Base-by-base conservation (phyloP, 2,888 invertebrate genomes). In the Epinotia demarniana region DNA sequence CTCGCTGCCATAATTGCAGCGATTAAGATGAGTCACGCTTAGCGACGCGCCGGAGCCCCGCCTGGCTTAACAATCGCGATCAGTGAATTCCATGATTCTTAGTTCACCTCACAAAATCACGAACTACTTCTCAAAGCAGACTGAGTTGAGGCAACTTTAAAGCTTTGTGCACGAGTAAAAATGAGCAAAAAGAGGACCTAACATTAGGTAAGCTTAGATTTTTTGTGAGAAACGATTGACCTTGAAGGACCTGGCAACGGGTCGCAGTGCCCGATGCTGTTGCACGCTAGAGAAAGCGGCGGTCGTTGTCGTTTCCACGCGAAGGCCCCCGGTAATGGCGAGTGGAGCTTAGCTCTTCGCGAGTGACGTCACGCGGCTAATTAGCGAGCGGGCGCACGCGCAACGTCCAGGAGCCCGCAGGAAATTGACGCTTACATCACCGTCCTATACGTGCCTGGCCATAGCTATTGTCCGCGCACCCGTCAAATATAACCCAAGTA, bases 261-360 rank as follows among this genome's bases (percentile, higher is more conserved):
- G 80, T 80, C 80, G 76, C 71, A 79, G 77, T 85, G 84, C 82
- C 79, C 81, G 81, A 83, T 80, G 80, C 78, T 84, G 85, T 83
- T 83, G 85, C 82, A 81, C 81, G 84, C 81, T 86, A 89, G 90
- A 90, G 92, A 94, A 92, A 93, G 91, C 92, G 85, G 81, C 91
- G 93, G 92, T 91, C 92, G 90, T 92, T 92, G 92, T 92, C 92
- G 90, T 93, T 92, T 93, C 91, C 92, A 91, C 93, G 90, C 91
- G 90, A 92, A 85, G 91, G 92, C 91, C 83, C 84, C 85, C 87
- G 80, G 86, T 93, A 92, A 93, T 92, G 89, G 89, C 89, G 83
- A 86, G 81, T 81, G 80, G 83, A 79, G 85, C 87, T 84, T 84
- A 84, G 84, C 86, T 87, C 88, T 89, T 89, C 86, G 84, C 85